phyloP scores from a whole-genome alignment of 2,888 invertebrate genomes.

The Argyresthia goedartella region DNA sequence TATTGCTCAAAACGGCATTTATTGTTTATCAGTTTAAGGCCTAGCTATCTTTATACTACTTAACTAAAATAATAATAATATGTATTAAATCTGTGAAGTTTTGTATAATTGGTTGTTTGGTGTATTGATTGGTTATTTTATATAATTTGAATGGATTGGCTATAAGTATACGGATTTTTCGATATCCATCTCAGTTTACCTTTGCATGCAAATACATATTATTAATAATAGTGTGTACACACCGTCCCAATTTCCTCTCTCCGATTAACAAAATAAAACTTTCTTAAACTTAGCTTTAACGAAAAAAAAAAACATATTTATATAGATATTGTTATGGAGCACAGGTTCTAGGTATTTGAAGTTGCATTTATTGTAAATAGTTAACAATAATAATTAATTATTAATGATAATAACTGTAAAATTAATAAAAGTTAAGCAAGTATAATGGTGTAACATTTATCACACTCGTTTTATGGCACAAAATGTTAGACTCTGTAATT shows the following conservation, averaged over 20 bases:
- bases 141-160: not conserved
- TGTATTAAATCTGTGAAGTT: not conserved
- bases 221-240: slow-evolving; percentile 25
- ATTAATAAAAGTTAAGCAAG: slow-evolving; percentile 9
- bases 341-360: slow-evolving; percentile 66
- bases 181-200: not conserved
- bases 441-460: slow-evolving; percentile 48
- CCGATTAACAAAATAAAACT: slow-evolving; percentile 34
- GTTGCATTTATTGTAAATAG: slow-evolving; percentile 70
- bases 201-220: not conserved
- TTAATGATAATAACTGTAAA: not conserved
- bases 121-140: not conserved
- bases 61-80: not conserved
- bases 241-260: slow-evolving; percentile 69
- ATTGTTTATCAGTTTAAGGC: not conserved
- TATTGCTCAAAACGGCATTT: slow-evolving; percentile 4
- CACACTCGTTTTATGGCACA: slow-evolving; percentile 71
- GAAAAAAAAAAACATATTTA: slow-evolving; percentile 56
- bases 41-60: not conserved
- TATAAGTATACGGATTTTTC: not conserved
- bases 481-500: slow-evolving; percentile 60
- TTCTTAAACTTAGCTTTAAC: slow-evolving; percentile 55
- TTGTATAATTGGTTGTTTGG: not conserved
- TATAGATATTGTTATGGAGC: slow-evolving; percentile 66
- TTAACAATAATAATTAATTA: slow-evolving; percentile 38